Evolutionary conservation across 2,888 invertebrate species (phyloP).

Genomic region (Eristalinus sepulchralis): DNA sequence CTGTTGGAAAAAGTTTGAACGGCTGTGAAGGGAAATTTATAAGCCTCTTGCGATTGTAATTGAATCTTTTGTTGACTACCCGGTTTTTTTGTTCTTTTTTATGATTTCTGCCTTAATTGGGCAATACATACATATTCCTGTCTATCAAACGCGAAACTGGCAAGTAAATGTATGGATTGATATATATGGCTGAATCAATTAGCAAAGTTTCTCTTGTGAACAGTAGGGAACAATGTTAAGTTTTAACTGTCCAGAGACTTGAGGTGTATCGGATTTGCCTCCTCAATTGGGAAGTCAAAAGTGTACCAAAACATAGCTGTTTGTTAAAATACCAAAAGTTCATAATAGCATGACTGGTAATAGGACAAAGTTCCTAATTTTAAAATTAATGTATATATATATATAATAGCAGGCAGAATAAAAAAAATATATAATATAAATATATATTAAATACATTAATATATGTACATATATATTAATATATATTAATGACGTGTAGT

Average conservation of each 20-base stretch:
- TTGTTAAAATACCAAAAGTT: no score
- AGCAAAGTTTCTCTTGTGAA: neutral
- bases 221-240: neutral
- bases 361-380: neutral
- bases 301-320: neutral
- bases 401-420: no score
- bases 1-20: neutral
- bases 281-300: neutral
- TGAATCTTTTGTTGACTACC: neutral
- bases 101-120: neutral
- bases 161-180: neutral
- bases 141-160: neutral
- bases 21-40: neutral
- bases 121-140: neutral
- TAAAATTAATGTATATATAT: no score
- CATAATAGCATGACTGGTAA: no score
- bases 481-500: no score
- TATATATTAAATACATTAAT: no score
- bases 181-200: neutral
- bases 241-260: neutral
- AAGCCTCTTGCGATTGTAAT: neutral
- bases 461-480: no score
- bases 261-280: conserved; percentile 7
- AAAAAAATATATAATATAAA: no score
- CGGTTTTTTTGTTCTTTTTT: neutral